These are phyloP conservation scores for Drosophila mojavensis DNA, from an alignment of 1,140 invertebrate genomes.

Conservation along the genomic window DNA sequence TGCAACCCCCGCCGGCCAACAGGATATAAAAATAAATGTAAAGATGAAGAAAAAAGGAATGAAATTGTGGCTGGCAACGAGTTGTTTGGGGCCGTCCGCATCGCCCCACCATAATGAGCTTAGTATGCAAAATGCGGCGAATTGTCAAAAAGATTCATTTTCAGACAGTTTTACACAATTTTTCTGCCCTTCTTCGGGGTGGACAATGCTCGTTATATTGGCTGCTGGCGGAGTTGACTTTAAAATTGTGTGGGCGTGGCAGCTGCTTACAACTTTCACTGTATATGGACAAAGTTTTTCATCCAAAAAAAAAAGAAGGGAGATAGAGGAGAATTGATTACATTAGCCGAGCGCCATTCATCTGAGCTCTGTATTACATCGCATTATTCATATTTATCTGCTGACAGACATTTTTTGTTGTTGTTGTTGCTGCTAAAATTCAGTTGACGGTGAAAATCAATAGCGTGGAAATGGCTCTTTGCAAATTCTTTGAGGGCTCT, in stretches of 20 bases:
- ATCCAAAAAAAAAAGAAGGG: too few relatives aligned
- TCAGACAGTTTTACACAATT: conserved; percentile 59
- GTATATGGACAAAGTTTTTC: conserved; percentile 52
- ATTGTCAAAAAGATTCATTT: conserved; percentile 76
- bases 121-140: conserved; percentile 77
- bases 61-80: conserved; percentile 32
- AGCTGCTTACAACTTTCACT: conserved; percentile 16
- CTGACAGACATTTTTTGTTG: not conserved
- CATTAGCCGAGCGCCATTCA: conserved; percentile 38
- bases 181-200: conserved; percentile 8
- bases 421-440: not conserved
- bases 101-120: conserved; percentile 66
- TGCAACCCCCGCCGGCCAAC: conserved; percentile 29
- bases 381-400: conserved; percentile 40
- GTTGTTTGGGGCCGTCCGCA: conserved; percentile 30
- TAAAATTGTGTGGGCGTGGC: conserved; percentile 45
- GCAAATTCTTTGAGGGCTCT: conserved; percentile 3
- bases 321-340: conserved; percentile 68
- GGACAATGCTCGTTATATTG: conserved; percentile 34
- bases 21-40: conserved; percentile 20
- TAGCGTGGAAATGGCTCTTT: not conserved
- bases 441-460: not conserved
- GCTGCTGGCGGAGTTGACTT: conserved; percentile 24
- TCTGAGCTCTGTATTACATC: conserved; percentile 2
- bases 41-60: conserved; percentile 27